These are phyloP conservation scores for Onthophagus taurus DNA, from an alignment of 1,140 invertebrate species.

Conservation along the genomic window DNA sequence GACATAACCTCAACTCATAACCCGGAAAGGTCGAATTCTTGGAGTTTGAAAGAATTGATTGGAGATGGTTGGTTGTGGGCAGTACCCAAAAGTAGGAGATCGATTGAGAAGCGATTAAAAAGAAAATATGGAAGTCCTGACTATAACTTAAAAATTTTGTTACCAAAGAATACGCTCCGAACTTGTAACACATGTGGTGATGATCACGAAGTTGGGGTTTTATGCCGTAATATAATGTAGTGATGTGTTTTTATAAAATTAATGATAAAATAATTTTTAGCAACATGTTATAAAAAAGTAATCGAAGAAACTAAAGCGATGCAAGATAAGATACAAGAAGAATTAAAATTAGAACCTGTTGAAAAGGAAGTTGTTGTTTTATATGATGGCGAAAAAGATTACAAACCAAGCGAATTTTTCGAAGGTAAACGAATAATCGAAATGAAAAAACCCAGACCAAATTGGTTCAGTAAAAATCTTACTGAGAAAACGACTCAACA, in stretches of 20 bases:
- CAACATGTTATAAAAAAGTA: slow-evolving; percentile 72
- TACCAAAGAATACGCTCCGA: slow-evolving; percentile 63
- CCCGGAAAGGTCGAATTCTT: no score
- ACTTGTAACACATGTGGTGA: slow-evolving; percentile 73
- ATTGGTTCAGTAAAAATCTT: slow-evolving; percentile 75
- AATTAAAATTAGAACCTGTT: slow-evolving; percentile 59
- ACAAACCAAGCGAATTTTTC: slow-evolving; percentile 42
- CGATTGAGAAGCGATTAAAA: slow-evolving; percentile 59
- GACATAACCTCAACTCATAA: no score
- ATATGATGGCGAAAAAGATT: slow-evolving; percentile 66
- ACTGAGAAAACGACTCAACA: slow-evolving; percentile 63
- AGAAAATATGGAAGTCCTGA: slow-evolving; percentile 59
- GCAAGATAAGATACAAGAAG: slow-evolving; percentile 60
- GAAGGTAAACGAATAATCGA: slow-evolving; percentile 62
- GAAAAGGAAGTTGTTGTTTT: slow-evolving; percentile 76
- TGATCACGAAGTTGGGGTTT: slow-evolving; percentile 58
- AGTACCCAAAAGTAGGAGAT: slow-evolving; percentile 67
- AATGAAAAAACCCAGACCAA: slow-evolving; percentile 59
- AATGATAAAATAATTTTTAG: slow-evolving; percentile 38
- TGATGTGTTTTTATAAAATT: no score
- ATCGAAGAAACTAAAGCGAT: slow-evolving; percentile 69
- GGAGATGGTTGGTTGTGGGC: slow-evolving; percentile 70
- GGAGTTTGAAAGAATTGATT: slow-evolving; percentile 50
- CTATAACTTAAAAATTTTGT: slow-evolving; percentile 55
- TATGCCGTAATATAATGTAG: slow-evolving; percentile 73